Percentiles rank a stretch among this genome's conserved stretches.
These are phyloP conservation scores for Betta splendens DNA, from an alignment of 2,797 vertebrate genomes.

Conservation along the genomic window DNA sequence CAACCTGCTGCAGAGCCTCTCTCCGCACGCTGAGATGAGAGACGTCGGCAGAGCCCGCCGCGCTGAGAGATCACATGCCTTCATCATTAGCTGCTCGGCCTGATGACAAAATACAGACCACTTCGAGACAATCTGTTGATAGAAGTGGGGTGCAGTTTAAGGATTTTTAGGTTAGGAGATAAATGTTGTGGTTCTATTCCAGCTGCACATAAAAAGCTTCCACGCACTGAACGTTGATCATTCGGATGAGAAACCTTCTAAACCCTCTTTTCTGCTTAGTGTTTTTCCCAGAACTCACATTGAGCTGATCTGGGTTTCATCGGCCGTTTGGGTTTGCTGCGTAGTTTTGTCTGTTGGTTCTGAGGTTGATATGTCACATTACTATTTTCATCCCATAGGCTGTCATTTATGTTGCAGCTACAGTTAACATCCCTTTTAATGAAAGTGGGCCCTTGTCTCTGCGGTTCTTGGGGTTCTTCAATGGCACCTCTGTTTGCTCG, in stretches of 20 bases:
- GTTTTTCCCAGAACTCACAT: background rate
- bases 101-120: slow-evolving; percentile 19
- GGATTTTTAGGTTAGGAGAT: slow-evolving; percentile 7
- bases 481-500: slow-evolving; percentile 78
- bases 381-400: no score
- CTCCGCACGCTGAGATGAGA: slow-evolving; percentile 61
- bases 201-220: background rate
- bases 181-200: background rate
- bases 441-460: slow-evolving; percentile 76
- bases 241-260: no score
- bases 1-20: slow-evolving; percentile 37
- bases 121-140: slow-evolving; percentile 55
- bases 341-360: background rate
- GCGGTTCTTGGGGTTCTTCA: slow-evolving; percentile 66
- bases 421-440: slow-evolving; percentile 57
- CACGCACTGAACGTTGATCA: no score
- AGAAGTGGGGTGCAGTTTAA: slow-evolving; percentile 12
- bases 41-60: slow-evolving; percentile 32
- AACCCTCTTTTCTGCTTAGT: no score
- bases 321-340: background rate
- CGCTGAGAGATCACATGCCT: slow-evolving; percentile 64
- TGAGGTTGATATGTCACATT: background rate
- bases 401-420: slow-evolving; percentile 57
- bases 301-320: background rate
- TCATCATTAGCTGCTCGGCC: slow-evolving; percentile 18